A percentile compares a stretch with the other conserved stretches of the same genome.
Evolutionary conservation across 2,113 vertebrate genomes (phyloP).

Genomic region (Anolis carolinensis): DNA sequence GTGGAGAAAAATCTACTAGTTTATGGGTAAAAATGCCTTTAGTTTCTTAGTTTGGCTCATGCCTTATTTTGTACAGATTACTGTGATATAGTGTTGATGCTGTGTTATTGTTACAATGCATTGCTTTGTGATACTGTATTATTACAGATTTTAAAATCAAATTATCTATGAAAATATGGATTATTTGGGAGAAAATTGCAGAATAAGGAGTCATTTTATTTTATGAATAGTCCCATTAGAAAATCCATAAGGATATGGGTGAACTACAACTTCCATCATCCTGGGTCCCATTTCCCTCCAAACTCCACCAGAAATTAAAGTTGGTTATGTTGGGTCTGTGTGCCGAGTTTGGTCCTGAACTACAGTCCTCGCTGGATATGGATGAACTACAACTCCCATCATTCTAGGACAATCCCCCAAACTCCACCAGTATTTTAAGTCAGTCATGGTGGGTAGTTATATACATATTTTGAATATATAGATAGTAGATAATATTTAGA

Average conservation of each 20-base stretch:
- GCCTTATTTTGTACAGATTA: neutral
- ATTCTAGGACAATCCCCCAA: too few relatives aligned
- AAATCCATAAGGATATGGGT: neutral
- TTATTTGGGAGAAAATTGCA: too few relatives aligned
- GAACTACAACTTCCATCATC: too few relatives aligned
- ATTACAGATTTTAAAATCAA: neutral
- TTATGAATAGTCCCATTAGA: neutral
- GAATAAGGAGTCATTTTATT: too few relatives aligned
- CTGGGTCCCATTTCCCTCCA: too few relatives aligned
- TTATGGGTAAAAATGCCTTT: conserved; percentile 84
- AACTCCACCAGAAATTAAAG: too few relatives aligned
- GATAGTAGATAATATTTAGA: neutral
- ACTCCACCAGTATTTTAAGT: too few relatives aligned
- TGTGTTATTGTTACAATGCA: neutral
- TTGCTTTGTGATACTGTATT: neutral
- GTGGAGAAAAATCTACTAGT: conserved; percentile 98
- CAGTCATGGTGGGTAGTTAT: neutral
- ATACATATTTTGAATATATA: neutral
- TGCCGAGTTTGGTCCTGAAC: too few relatives aligned
- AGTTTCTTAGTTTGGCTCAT: neutral
- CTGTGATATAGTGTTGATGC: neutral
- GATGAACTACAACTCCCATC: too few relatives aligned
- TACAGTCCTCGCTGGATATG: too few relatives aligned
- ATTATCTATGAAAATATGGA: too few relatives aligned
- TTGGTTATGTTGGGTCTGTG: too few relatives aligned